Percentiles rank a stretch among this genome's conserved stretches.
phyloP scores from a whole-genome alignment of 1,140 invertebrate species.

The Drosophila parvula region DNA sequence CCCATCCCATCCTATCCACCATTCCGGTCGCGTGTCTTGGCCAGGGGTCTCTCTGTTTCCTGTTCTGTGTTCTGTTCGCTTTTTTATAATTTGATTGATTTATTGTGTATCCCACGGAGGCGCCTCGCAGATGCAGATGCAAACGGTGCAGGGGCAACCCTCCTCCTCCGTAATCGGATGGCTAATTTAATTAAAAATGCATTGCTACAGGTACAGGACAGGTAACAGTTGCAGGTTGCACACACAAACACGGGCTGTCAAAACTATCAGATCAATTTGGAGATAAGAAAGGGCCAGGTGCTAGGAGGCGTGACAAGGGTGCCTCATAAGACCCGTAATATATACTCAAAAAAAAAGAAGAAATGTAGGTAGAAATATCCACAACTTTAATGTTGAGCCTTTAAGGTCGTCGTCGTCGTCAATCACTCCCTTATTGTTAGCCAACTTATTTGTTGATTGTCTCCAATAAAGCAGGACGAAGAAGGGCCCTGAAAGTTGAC shows the following conservation, averaged over 20 bases:
- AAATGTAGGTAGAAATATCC: neutral
- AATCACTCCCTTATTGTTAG: slow-evolving; percentile 29
- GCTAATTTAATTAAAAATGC: slow-evolving; percentile 76
- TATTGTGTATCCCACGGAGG: slow-evolving; percentile 58
- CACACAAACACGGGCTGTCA: slow-evolving; percentile 50
- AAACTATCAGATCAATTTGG: slow-evolving; percentile 59
- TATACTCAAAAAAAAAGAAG: neutral
- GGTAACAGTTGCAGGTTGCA: slow-evolving; percentile 43
- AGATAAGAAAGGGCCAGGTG: slow-evolving; percentile 31
- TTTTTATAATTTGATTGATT: slow-evolving; percentile 75
- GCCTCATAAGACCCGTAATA: neutral
- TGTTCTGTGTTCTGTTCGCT: slow-evolving; percentile 12
- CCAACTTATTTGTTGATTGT: slow-evolving; percentile 41
- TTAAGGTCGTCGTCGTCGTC: slow-evolving; percentile 6
- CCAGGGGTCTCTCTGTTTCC: slow-evolving; percentile 26
- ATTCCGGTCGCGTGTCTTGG: slow-evolving; percentile 55
- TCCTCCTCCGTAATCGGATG: slow-evolving; percentile 1
- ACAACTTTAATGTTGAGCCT: neutral
- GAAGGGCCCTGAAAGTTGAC: slow-evolving; percentile 20
- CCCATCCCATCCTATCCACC: slow-evolving; percentile 4
- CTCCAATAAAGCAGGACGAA: slow-evolving; percentile 8
- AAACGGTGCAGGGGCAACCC: slow-evolving; percentile 11
- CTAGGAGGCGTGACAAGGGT: slow-evolving; percentile 23
- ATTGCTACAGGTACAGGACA: slow-evolving; percentile 26
- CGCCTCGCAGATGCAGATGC: slow-evolving; percentile 47